Evolutionary conservation across 2,888 invertebrate species (phyloP), one percentile per base, ranked within the genome.

Genomic region (Drosophila nr. medialis): DNA sequence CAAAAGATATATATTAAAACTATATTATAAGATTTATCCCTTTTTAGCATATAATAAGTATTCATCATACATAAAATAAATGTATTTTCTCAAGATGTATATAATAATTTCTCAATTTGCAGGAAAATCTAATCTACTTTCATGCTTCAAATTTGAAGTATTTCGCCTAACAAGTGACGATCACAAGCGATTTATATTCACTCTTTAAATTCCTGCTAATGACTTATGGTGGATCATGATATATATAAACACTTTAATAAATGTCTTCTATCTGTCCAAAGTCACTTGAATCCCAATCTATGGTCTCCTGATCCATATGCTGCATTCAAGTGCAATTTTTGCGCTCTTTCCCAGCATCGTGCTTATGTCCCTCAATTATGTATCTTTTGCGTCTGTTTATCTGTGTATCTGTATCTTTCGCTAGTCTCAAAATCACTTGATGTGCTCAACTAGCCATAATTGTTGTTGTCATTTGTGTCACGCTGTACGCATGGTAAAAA

Each of bases 401-500:
- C n/a, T 53, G 2, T 3, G 15, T 18, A 38, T n/a, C 7, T 11
- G 32, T n/a, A 51, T 40, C 21, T 29, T 53, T 40, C 60, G 61
- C 40, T 10, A 27, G 50, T 55, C 56, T 32, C 32, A 18, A n/a
- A 36, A 67, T 30, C 49, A 49, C 45, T 45, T 67, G 49, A 74
- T 59, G 54, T 66, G 59, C 42, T 70, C 66, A 74, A 62, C 56
- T 59, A 67, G 66, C 55, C 34, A 2, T 53, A 49, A 32, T 65
- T 76, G 62, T 62, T 72, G 58, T 42, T 58, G 58, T 69, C 55
- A 27, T 68, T 63, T 74, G 72, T 77, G 82, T 74, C 85, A 77
- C 80, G 64, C 66, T 80, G 54, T 62, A 76, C 78, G 77, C 79
- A 73, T 83, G 86, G 81, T 80, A 73, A 88, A 86, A 86, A 86